These are phyloP conservation scores for Nymphalis io DNA, from an alignment of 1,140 invertebrate genomes.

Conservation along the genomic window DNA sequence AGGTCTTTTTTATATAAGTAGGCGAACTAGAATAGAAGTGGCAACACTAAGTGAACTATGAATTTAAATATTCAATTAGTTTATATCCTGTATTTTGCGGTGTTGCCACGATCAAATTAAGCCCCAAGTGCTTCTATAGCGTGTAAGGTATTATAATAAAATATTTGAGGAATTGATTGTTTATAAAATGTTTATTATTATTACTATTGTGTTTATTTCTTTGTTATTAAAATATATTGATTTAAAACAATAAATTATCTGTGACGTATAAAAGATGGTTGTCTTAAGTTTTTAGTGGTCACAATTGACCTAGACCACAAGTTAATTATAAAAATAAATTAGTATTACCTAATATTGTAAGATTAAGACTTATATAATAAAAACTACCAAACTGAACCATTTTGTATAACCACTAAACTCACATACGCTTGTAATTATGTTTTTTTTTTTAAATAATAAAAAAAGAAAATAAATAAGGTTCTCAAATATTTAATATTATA, in stretches of 20 bases:
- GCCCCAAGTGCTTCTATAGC: slow-evolving; percentile 52
- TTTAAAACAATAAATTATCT: not conserved
- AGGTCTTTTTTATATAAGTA: slow-evolving; percentile 38
- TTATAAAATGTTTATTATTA: too few relatives aligned
- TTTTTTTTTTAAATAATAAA: not conserved
- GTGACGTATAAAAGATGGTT: too few relatives aligned
- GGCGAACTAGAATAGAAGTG: slow-evolving; percentile 9
- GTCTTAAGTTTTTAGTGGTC: slow-evolving; percentile 13
- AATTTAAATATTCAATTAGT: not conserved
- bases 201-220: not conserved
- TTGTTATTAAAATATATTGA: not conserved
- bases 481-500: too few relatives aligned
- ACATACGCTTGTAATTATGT: not conserved
- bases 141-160: slow-evolving; percentile 14
- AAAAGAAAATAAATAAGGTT: not conserved
- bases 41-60: slow-evolving; percentile 19
- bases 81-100: slow-evolving; percentile 8
- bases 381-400: not conserved
- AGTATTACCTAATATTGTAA: not conserved
- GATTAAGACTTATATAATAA: slow-evolving; percentile 1
- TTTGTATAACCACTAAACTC: slow-evolving; percentile 8
- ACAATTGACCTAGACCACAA: not conserved
- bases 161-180: not conserved
- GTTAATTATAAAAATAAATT: not conserved
- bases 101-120: slow-evolving; percentile 33